phyloP scores from a whole-genome alignment of 2,888 invertebrate species.

The Choristoneura rosaceana region DNA sequence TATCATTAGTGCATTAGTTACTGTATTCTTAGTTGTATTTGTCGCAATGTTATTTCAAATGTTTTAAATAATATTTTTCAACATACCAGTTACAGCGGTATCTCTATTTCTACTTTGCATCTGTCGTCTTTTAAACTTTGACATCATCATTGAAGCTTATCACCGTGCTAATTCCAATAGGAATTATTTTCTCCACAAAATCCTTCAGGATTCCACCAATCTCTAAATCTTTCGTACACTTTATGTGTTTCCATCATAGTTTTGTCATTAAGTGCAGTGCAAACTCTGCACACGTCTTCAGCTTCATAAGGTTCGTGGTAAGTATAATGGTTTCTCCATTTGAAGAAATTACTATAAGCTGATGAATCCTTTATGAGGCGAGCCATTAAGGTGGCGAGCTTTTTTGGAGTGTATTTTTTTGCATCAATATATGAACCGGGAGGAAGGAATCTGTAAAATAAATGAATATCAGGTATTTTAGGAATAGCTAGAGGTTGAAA shows the following conservation, averaged over 20 bases:
- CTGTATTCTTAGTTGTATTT: not conserved
- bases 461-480: not conserved
- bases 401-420: not conserved
- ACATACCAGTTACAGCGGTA: too few relatives aligned
- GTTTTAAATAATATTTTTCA: too few relatives aligned
- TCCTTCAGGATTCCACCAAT: conserved; percentile 18
- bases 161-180: not conserved
- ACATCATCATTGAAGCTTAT: not conserved
- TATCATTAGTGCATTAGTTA: too few relatives aligned
- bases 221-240: not conserved
- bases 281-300: conserved; percentile 7
- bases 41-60: not conserved
- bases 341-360: conserved; percentile 40
- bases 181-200: not conserved
- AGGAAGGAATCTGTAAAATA: conserved; percentile 19
- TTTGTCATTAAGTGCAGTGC: conserved; percentile 6
- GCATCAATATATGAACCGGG: conserved; percentile 7
- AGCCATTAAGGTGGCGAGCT: conserved; percentile 37
- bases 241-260: not conserved
- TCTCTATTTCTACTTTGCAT: not conserved
- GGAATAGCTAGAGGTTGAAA: too few relatives aligned
- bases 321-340: conserved; percentile 34
- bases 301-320: not conserved
- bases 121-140: not conserved
- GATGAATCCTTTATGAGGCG: conserved; percentile 30